Percentiles rank a stretch among this genome's conserved stretches.
Conservation (phyloP, 2,797 vertebrate species). For the Anomalospiza imberbis region DNA sequence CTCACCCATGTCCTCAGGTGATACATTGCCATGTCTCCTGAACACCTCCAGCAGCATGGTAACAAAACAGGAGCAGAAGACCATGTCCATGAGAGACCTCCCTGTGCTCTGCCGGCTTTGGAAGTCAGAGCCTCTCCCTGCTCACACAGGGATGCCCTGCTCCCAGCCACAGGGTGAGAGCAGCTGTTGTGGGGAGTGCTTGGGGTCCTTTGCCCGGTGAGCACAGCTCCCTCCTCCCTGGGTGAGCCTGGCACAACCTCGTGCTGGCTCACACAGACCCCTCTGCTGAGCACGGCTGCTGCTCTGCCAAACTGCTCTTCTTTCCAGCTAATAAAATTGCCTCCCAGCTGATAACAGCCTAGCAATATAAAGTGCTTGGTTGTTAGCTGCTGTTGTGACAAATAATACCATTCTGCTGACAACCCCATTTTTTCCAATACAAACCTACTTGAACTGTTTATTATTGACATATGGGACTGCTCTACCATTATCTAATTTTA, state of each 20-base stretch:
- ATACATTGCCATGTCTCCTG: no score
- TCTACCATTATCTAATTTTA: constrained; percentile 11
- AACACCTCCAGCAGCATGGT: neutral
- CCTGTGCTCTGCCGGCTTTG: neutral
- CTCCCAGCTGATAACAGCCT: constrained; percentile 40
- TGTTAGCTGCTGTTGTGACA: constrained; percentile 54
- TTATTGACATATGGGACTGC: constrained; percentile 40
- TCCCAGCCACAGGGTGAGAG: neutral
- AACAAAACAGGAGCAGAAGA: neutral
- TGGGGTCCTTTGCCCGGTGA: neutral
- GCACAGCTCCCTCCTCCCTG: neutral
- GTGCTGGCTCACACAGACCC: neutral
- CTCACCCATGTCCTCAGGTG: no score
- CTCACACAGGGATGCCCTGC: neutral
- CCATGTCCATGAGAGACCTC: rapidly evolving
- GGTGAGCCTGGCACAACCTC: neutral
- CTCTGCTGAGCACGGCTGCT: neutral
- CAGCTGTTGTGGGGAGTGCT: neutral
- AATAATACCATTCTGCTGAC: constrained; percentile 48
- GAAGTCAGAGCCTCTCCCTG: neutral
- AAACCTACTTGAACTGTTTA: constrained; percentile 33
- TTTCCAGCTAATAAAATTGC: constrained; percentile 23
- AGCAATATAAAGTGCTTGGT: neutral
- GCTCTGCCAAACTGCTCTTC: constrained; percentile 1
- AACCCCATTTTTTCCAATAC: constrained; percentile 38